Evolutionary conservation across 2,113 vertebrate genomes (phyloP).

Genomic region (Chroicocephalus ridibundus): DNA sequence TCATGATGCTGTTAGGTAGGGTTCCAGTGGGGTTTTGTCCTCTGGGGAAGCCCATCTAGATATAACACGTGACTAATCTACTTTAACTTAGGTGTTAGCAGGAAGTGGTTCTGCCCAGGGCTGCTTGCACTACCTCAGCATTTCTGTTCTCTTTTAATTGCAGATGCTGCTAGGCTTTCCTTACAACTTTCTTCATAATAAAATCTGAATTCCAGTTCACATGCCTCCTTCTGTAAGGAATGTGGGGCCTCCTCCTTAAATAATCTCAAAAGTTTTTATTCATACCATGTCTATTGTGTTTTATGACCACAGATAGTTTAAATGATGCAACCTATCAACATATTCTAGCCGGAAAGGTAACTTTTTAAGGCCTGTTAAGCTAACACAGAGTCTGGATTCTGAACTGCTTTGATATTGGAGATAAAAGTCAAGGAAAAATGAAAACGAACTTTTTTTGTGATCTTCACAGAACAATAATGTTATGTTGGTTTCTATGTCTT

Average conservation of each 20-base stretch:
- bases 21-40: background rate
- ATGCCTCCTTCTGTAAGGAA: background rate
- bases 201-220: background rate
- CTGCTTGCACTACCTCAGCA: background rate
- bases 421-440: background rate
- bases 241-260: background rate
- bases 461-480: background rate
- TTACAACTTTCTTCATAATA: background rate
- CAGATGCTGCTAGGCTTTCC: background rate
- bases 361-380: background rate
- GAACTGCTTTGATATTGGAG: background rate
- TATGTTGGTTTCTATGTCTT: background rate
- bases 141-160: background rate
- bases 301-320: background rate
- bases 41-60: background rate
- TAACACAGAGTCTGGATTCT: background rate
- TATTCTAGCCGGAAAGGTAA: background rate
- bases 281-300: background rate
- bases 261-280: background rate
- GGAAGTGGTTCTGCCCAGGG: background rate
- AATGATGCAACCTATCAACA: background rate
- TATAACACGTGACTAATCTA: background rate
- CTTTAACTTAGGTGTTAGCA: background rate
- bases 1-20: background rate
- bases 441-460: background rate